Conservation (phyloP, 1,140 invertebrate species). For the Drosophila hydei region DNA sequence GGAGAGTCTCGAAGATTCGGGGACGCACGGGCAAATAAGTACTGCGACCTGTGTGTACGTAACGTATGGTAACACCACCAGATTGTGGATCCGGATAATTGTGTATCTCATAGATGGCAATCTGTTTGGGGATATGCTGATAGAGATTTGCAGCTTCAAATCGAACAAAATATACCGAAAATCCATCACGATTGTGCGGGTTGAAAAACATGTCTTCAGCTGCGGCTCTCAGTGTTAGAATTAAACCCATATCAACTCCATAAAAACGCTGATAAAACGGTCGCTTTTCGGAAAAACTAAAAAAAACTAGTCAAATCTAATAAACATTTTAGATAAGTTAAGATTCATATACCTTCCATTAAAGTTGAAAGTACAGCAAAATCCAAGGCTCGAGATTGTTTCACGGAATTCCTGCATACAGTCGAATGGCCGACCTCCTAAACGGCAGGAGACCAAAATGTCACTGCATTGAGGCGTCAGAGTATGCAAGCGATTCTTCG, state of each 20-base stretch:
- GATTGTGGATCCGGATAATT: slow-evolving; percentile 66
- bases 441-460: slow-evolving; percentile 61
- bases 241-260: slow-evolving; percentile 78
- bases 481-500: slow-evolving; percentile 45
- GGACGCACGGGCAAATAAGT: slow-evolving; percentile 55
- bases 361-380: slow-evolving; percentile 71
- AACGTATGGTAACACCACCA: slow-evolving; percentile 57
- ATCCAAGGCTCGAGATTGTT: slow-evolving; percentile 59
- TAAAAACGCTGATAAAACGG: slow-evolving; percentile 51
- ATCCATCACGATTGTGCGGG: slow-evolving; percentile 65
- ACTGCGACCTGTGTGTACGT: slow-evolving; percentile 43
- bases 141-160: background rate
- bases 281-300: slow-evolving; percentile 50
- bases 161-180: slow-evolving; percentile 64
- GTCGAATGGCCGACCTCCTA: slow-evolving; percentile 55
- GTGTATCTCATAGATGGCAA: slow-evolving; percentile 53
- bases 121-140: slow-evolving; percentile 19
- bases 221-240: slow-evolving; percentile 76
- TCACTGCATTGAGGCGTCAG: slow-evolving; percentile 72
- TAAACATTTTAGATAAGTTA: background rate
- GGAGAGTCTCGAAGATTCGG: slow-evolving; percentile 63
- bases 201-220: slow-evolving; percentile 78
- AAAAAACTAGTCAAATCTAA: background rate
- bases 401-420: slow-evolving; percentile 55
- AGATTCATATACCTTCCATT: slow-evolving; percentile 55